phyloP scores from a whole-genome alignment of 2,888 invertebrate species.

The Toxonevra muliebris region DNA sequence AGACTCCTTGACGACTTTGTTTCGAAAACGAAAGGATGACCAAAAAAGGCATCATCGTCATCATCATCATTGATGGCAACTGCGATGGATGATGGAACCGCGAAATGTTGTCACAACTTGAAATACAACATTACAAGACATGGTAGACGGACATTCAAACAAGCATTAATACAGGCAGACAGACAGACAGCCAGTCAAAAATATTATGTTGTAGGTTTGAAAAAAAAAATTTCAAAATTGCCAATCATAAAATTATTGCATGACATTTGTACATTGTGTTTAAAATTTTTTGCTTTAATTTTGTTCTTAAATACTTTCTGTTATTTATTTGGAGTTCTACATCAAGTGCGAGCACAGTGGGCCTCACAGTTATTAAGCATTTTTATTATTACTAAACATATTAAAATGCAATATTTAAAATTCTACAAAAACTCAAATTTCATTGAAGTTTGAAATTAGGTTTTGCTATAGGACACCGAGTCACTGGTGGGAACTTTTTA shows the following conservation, averaged over 20 bases:
- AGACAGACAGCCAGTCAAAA: not conserved
- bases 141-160: not conserved
- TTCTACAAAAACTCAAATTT: no score
- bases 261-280: conserved; percentile 45
- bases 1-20: conserved; percentile 27
- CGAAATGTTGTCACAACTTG: conserved; percentile 4
- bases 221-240: conserved; percentile 20
- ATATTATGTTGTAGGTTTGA: not conserved
- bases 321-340: no score
- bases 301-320: no score
- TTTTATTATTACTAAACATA: no score
- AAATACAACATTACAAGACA: not conserved
- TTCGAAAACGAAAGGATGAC: conserved; percentile 8
- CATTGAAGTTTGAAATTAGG: no score
- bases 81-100: not conserved
- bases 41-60: conserved; percentile 4
- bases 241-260: conserved; percentile 49
- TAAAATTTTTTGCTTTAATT: not conserved
- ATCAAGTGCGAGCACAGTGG: no score
- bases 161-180: not conserved
- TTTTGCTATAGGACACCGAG: no score
- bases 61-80: not conserved
- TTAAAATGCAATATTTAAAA: no score
- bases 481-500: no score
- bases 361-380: no score